A percentile compares a stretch with the other conserved stretches of the same genome.
Conservation (phyloP, 1,140 invertebrate species). For the Portunus trituberculatus region DNA sequence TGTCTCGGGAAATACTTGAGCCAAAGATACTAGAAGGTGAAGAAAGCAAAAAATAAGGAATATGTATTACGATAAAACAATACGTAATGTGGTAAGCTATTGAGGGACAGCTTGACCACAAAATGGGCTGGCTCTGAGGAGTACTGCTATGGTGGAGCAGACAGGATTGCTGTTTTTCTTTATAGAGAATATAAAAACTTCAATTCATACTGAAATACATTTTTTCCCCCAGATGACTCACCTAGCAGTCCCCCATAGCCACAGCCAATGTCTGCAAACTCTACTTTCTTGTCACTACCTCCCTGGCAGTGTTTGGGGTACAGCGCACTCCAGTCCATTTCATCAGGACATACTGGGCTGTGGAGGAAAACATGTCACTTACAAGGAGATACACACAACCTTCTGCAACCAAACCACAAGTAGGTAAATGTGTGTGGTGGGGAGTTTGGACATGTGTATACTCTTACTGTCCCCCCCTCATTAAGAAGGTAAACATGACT, state of each 20-base stretch:
- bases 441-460: no score
- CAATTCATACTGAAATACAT: background rate
- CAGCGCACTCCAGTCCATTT: conserved; percentile 88
- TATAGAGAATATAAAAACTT: no score
- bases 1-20: conserved; percentile 93
- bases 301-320: conserved; percentile 86
- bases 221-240: conserved; percentile 80
- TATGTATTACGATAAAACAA: conserved; percentile 55
- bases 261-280: conserved; percentile 98
- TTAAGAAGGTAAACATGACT: no score
- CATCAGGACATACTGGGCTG: conserved; percentile 82
- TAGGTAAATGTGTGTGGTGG: no score
- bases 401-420: no score
- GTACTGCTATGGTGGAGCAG: no score
- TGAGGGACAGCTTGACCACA: no score
- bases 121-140: no score
- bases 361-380: background rate
- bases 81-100: background rate
- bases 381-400: no score
- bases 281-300: conserved; percentile 83
- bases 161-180: no score
- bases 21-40: conserved; percentile 87
- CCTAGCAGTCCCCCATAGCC: conserved; percentile 98
- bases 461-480: no score
- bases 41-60: conserved; percentile 32